Conservation (phyloP, 2,888 invertebrate genomes). For the Halictus quadricinctus region DNA sequence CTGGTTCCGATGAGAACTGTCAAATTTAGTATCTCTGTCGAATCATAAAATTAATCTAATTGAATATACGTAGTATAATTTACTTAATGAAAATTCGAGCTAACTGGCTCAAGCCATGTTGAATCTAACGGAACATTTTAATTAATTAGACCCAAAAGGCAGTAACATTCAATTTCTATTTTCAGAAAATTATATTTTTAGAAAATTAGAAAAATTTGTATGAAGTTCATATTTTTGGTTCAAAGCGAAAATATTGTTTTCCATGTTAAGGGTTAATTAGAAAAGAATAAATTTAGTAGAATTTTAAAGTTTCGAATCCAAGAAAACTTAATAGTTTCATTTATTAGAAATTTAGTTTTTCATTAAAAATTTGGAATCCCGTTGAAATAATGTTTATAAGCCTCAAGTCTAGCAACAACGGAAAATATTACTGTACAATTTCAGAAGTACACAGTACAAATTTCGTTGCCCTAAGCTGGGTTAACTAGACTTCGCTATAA, state of each 20-base stretch:
- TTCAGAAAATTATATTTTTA: neutral
- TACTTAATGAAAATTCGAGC: too few species aligned
- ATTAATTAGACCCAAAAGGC: too few species aligned
- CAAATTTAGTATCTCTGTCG: too few species aligned
- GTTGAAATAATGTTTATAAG: neutral
- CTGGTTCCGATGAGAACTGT: too few species aligned
- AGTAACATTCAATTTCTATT: too few species aligned
- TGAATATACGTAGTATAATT: too few species aligned
- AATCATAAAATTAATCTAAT: too few species aligned
- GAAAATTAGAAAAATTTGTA: neutral
- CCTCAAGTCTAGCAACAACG: neutral
- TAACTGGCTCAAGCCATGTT: too few species aligned
- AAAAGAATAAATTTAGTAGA: neutral
- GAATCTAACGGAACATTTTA: too few species aligned
- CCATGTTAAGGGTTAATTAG: neutral
- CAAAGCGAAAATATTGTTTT: neutral
- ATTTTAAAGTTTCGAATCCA: neutral
- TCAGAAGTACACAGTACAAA: neutral
- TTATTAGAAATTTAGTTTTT: neutral
- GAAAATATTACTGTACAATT: neutral
- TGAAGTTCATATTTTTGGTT: neutral
- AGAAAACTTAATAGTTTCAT: neutral
- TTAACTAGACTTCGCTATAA: slow-evolving; percentile 3
- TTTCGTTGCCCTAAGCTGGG: neutral
- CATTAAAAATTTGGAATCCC: neutral